Conservation (phyloP, 2,888 invertebrate species). For the Caenorhabditis becei region DNA sequence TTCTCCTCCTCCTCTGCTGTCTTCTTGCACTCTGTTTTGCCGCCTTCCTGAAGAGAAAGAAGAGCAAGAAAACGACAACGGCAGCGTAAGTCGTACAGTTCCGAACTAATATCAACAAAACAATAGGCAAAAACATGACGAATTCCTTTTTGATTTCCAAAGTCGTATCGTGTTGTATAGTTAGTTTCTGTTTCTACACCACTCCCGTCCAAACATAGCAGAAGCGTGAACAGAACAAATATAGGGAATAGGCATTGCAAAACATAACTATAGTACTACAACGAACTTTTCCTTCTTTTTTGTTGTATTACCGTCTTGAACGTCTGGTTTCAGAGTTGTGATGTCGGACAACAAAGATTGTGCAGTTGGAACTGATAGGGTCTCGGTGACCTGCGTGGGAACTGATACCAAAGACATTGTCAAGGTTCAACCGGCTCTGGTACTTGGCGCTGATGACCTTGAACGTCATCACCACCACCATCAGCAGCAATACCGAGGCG, state of each 20-base stretch:
- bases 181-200: slow-evolving; percentile 50
- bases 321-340: slow-evolving; percentile 49
- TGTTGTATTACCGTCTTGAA: too few relatives aligned
- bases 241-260: slow-evolving; percentile 43
- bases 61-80: slow-evolving; percentile 28
- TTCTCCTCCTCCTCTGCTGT: slow-evolving; percentile 72
- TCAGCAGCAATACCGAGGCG: slow-evolving; percentile 32
- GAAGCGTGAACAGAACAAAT: slow-evolving; percentile 34
- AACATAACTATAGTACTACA: slow-evolving; percentile 41
- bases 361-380: slow-evolving; percentile 58
- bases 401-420: slow-evolving; percentile 61
- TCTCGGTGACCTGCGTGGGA: slow-evolving; percentile 45
- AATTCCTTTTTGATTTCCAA: slow-evolving; percentile 6
- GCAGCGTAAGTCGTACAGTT: slow-evolving; percentile 40
- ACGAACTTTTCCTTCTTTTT: slow-evolving; percentile 3
- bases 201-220: slow-evolving; percentile 35
- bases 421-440: slow-evolving; percentile 58
- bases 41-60: slow-evolving; percentile 42
- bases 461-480: slow-evolving; percentile 38
- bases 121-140: slow-evolving; percentile 16
- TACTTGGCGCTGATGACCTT: slow-evolving; percentile 37
- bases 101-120: slow-evolving; percentile 29
- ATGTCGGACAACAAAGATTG: slow-evolving; percentile 50
- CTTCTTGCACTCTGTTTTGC: slow-evolving; percentile 68
- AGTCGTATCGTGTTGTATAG: slow-evolving; percentile 34